A percentile compares a stretch with the other conserved stretches of the same genome.
Evolutionary conservation across 2,113 vertebrate species (phyloP).

Genomic region (Nesogale talazaci): DNA sequence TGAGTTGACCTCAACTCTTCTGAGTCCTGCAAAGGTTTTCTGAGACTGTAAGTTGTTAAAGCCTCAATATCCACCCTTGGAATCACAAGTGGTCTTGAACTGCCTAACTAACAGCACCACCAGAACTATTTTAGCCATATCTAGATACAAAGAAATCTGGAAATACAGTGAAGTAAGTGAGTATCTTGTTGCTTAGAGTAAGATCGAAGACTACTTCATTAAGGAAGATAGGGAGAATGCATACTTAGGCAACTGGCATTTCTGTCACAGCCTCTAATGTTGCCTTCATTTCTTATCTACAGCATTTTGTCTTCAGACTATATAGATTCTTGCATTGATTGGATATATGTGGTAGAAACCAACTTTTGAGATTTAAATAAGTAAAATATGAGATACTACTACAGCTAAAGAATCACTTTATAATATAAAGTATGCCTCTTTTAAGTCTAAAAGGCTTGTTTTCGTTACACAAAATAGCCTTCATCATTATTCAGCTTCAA

Average conservation of each 20-base stretch:
- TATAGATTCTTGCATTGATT: neutral
- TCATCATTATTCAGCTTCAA: constrained; percentile 55
- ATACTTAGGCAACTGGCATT: neutral
- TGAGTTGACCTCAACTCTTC: no score
- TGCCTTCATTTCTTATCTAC: neutral
- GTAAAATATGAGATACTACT: neutral
- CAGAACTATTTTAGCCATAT: neutral
- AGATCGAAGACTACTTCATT: neutral
- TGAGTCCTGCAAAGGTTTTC: no score
- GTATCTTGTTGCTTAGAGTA: neutral
- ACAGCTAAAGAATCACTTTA: neutral
- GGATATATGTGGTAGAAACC: neutral
- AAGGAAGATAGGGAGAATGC: neutral
- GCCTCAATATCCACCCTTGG: no score
- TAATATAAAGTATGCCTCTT: neutral
- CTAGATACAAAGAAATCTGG: neutral
- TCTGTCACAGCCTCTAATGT: neutral
- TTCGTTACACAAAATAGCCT: neutral
- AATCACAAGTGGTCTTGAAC: no score
- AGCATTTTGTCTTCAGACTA: neutral
- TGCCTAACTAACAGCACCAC: no score
- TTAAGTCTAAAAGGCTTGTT: neutral
- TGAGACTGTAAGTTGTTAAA: no score
- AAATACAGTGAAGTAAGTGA: neutral
- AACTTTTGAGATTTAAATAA: constrained; percentile 37